phyloP scores from a whole-genome alignment of 37 sponge, comb jelly and placozoan species.

The Eunapius fragilis region DNA sequence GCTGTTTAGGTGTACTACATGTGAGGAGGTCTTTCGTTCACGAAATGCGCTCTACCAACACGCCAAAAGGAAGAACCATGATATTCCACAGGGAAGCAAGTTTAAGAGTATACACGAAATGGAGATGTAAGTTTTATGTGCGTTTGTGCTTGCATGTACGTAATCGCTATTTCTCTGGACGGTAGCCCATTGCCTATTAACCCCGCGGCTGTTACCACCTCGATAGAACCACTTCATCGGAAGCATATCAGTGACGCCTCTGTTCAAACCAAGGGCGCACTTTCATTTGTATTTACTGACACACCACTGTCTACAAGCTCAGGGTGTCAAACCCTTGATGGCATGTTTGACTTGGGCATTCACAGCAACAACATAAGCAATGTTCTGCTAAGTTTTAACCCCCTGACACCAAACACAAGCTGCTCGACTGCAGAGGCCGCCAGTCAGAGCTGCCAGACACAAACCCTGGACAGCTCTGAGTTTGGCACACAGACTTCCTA shows the following conservation, averaged over 20 bases:
- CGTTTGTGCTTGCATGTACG: neutral
- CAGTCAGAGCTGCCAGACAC: slow-evolving; percentile 6
- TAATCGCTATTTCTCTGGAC: neutral
- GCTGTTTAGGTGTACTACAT: slow-evolving; percentile 51
- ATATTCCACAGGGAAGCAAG: neutral
- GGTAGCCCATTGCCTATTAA: neutral
- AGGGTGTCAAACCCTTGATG: neutral
- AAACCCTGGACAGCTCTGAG: neutral
- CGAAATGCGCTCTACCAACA: slow-evolving; percentile 79
- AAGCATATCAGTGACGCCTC: neutral
- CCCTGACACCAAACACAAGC: slow-evolving; percentile 5
- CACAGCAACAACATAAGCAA: neutral
- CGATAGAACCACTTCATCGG: neutral
- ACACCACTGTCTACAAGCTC: neutral
- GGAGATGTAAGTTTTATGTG: neutral
- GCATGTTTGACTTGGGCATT: neutral
- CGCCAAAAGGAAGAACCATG: slow-evolving; percentile 61
- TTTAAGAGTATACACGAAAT: neutral
- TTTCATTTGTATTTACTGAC: neutral
- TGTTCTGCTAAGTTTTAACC: neutral
- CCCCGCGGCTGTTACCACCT: neutral
- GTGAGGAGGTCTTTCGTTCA: slow-evolving; percentile 52
- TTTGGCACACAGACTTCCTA: slow-evolving; percentile 11
- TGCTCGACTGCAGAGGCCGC: neutral
- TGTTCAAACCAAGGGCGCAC: neutral